These are phyloP conservation scores for Isurus oxyrinchus DNA, from an alignment of 2,113 vertebrate genomes.

Conservation along the genomic window DNA sequence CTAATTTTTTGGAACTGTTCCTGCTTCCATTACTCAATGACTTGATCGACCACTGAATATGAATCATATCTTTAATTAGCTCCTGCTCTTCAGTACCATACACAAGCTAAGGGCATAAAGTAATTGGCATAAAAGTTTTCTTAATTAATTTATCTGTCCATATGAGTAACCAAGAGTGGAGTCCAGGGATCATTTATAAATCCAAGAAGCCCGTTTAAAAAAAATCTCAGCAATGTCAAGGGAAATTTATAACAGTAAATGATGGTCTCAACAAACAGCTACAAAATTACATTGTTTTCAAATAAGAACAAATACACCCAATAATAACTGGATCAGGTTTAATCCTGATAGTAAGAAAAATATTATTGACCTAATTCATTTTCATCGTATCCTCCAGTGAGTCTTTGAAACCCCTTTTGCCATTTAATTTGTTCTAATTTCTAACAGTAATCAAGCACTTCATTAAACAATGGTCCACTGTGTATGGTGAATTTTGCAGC, in stretches of 20 bases:
- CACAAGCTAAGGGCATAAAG: conserved; percentile 81
- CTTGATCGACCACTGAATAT: conserved; percentile 76
- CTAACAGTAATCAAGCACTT: conserved; percentile 80
- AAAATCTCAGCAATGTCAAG: conserved; percentile 56
- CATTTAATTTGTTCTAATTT: conserved; percentile 67
- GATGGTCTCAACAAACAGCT: conserved; percentile 63
- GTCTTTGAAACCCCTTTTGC: conserved; percentile 70
- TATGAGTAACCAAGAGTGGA: conserved; percentile 76
- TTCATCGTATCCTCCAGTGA: conserved; percentile 73
- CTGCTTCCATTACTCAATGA: conserved; percentile 75
- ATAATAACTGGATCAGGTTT: conserved; percentile 18
- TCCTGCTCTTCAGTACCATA: conserved; percentile 75
- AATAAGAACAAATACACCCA: conserved; percentile 42
- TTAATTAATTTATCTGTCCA: conserved; percentile 91
- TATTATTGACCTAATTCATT: conserved; percentile 76
- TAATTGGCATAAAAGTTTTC: conserved; percentile 88
- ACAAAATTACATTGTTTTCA: conserved; percentile 65
- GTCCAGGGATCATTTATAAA: conserved; percentile 82
- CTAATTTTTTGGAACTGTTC: conserved; percentile 76
- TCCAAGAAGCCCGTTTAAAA: conserved; percentile 68
- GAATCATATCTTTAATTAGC: conserved; percentile 87
- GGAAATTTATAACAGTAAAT: conserved; percentile 70
- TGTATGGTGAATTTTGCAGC: conserved; percentile 60
- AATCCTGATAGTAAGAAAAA: conserved; percentile 51
- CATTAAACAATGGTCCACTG: conserved; percentile 74